Evolutionary conservation across 2,888 invertebrate genomes (phyloP).

Genomic region (Polyommatus icarus): DNA sequence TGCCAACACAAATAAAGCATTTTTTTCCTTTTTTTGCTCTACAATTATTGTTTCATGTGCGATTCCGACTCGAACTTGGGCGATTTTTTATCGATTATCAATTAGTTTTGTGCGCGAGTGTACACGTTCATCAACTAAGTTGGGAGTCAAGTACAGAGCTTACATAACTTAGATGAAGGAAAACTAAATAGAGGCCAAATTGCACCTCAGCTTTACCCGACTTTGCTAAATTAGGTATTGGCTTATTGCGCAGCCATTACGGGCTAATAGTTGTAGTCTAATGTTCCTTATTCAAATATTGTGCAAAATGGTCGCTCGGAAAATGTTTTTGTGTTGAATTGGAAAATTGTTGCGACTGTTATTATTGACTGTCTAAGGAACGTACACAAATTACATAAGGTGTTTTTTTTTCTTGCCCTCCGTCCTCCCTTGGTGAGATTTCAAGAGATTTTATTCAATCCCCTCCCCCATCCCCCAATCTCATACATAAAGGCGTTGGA

Average conservation of each 20-base stretch:
- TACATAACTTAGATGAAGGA: slow-evolving; percentile 53
- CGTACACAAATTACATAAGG: too few relatives aligned
- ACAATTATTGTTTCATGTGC: neutral
- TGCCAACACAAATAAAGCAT: too few relatives aligned
- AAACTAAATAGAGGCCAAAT: slow-evolving; percentile 30
- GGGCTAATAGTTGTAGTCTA: slow-evolving; percentile 3
- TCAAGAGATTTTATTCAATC: too few relatives aligned
- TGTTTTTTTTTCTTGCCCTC: too few relatives aligned
- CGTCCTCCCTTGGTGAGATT: too few relatives aligned
- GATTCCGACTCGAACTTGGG: neutral
- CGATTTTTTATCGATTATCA: slow-evolving; percentile 17
- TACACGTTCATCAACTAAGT: slow-evolving; percentile 67
- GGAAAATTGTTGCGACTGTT: neutral
- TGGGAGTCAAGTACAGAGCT: slow-evolving; percentile 70
- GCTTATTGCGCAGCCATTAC: slow-evolving; percentile 5
- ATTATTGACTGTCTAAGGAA: neutral
- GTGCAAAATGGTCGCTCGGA: neutral
- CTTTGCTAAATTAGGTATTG: slow-evolving; percentile 21
- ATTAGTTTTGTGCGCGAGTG: slow-evolving; percentile 44
- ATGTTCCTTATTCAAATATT: slow-evolving; percentile 11
- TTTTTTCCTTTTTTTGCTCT: too few relatives aligned
- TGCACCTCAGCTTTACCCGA: slow-evolving; percentile 26
- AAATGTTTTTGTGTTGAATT: neutral
- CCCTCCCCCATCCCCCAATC: too few relatives aligned
- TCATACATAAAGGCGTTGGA: too few relatives aligned